These are phyloP conservation scores for Musca domestica DNA, from an alignment of 1,140 invertebrate species.

Conservation along the genomic window DNA sequence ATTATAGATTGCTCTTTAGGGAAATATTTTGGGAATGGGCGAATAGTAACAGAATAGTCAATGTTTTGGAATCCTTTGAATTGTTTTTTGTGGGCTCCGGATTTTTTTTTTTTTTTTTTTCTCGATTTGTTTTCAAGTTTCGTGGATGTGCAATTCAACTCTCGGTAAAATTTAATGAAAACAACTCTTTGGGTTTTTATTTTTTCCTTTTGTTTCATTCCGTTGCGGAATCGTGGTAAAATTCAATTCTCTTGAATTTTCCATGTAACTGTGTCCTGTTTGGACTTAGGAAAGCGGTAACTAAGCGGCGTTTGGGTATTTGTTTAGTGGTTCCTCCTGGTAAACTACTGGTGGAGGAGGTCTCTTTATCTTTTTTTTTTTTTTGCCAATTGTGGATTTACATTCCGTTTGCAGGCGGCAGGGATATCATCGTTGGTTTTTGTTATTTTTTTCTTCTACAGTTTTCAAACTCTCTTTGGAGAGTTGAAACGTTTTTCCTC, in stretches of 20 bases:
- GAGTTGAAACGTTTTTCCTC: too few species aligned
- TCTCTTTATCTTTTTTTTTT: conserved; percentile 13
- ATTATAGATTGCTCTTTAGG: conserved; percentile 14
- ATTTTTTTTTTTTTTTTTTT: not conserved
- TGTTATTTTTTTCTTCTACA: too few species aligned
- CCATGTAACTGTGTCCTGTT: too few species aligned
- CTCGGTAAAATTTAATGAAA: too few species aligned
- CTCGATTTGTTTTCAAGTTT: not conserved
- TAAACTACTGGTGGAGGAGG: not conserved
- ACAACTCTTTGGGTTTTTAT: not conserved
- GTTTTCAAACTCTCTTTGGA: too few species aligned
- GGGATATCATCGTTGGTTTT: not conserved
- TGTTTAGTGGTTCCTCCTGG: not conserved
- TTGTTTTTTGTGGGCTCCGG: not conserved
- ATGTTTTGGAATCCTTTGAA: not conserved
- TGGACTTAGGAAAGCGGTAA: too few species aligned
- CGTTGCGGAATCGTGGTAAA: too few species aligned
- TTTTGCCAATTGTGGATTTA: conserved; percentile 8
- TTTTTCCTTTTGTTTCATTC: not conserved
- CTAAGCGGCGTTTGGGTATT: not conserved
- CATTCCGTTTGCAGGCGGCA: not conserved
- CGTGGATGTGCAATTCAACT: too few species aligned
- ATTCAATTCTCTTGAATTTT: too few species aligned
- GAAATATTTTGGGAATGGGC: conserved; percentile 1
- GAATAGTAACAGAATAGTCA: not conserved